Conservation (phyloP, 2,888 invertebrate species). For the Achlya flavicornis region DNA sequence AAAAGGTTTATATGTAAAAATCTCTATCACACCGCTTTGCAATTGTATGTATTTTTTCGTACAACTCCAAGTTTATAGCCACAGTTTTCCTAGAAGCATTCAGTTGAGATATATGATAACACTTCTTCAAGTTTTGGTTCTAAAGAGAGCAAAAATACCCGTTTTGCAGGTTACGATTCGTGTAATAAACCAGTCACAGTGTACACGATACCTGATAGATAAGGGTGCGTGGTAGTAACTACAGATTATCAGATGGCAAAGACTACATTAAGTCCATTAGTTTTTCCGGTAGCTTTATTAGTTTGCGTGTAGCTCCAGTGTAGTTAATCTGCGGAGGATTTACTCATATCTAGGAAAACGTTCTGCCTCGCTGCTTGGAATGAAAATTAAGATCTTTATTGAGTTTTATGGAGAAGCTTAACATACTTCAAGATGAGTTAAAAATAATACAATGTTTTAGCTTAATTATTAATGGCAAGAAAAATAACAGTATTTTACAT, state of each 20-base stretch:
- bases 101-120: background rate
- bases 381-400: slow-evolving; percentile 3
- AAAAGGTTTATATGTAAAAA: too few relatives aligned
- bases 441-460: background rate
- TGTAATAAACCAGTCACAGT: background rate
- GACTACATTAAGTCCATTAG: background rate
- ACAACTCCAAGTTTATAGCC: background rate
- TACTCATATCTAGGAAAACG: background rate
- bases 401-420: background rate
- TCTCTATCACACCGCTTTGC: too few relatives aligned
- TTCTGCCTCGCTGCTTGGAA: background rate
- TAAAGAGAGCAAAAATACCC: background rate
- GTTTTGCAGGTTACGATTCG: background rate
- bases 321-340: background rate
- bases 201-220: background rate
- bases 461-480: too few relatives aligned
- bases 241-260: slow-evolving; percentile 1
- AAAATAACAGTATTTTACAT: too few relatives aligned
- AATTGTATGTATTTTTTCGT: background rate
- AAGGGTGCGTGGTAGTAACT: background rate
- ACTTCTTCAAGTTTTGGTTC: background rate
- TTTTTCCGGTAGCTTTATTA: background rate
- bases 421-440: background rate
- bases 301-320: background rate
- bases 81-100: background rate